Evolutionary conservation across 2,888 invertebrate species (phyloP), one percentile per base, ranked within the genome.

Genomic region (Dryadula phaetusa): DNA sequence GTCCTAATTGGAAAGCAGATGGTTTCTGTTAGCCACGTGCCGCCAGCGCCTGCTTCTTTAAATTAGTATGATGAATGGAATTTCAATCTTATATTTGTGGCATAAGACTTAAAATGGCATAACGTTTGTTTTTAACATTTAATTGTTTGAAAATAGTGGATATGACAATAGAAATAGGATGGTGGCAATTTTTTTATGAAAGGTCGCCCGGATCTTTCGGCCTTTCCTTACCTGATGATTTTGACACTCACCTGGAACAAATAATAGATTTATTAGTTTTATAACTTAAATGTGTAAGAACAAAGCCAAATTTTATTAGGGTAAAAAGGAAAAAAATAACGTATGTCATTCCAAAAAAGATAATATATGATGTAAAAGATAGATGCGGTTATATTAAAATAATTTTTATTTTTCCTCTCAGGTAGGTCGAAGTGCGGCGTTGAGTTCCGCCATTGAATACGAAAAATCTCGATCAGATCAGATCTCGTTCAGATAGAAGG

Each of bases 1-100:
- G 67, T 71, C 74, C 80, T 84, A 84, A 86, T 86, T 84, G 82
- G 75, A 76, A 79, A 77, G 82, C 87, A 86, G 86, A 84, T 86
- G 88, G 77, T 76, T 73, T 70, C 76, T 72, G 74, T 74, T 72
- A 72, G 69, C 78, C 87, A 82, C 86, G 87, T 86, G 86, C 85
- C 81, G 58, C 63, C 75, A 75, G 77, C 77, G 77, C 80, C 80
- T 77, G 49, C 12, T 18, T 37, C 14, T 47, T 74, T 72, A 71
- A 72, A 70, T 71, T 67, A 53, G 22, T 34, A 20, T 37, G 16
- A 37, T 46, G 34, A 18, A 32, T 0, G 0, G 0, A 60, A 28
- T 56, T 40, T 40, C 40, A 22, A 3, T 14, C 5, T 40, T 40
- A 37, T 7, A 0, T 1, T 0, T 10, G 3, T 0, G n/a, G 0